Percentiles rank a stretch among this genome's conserved stretches.
Conservation (phyloP, 2,113 vertebrate genomes). For the Lagenorhynchus albirostris region DNA sequence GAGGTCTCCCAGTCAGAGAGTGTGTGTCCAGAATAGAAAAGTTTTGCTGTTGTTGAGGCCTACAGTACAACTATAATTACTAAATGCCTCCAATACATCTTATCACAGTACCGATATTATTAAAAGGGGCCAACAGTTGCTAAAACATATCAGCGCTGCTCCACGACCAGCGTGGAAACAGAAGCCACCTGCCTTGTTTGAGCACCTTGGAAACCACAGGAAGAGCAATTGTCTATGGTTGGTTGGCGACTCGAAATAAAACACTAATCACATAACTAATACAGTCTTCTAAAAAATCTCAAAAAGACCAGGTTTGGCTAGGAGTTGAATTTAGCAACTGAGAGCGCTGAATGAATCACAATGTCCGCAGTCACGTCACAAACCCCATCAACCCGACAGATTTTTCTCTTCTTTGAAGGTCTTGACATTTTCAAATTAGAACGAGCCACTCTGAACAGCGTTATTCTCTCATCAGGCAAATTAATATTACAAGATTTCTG, state of each 20-base stretch:
- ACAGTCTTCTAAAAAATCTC: background rate
- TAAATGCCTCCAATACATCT: background rate
- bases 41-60: background rate
- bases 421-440: background rate
- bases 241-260: constrained; percentile 17
- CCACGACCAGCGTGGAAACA: background rate
- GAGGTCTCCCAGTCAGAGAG: background rate
- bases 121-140: background rate
- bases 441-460: background rate
- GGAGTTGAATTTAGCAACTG: background rate
- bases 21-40: background rate
- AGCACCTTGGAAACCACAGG: constrained; percentile 44
- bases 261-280: background rate
- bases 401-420: background rate
- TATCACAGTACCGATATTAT: background rate
- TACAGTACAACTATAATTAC: background rate
- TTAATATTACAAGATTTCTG: background rate
- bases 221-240: constrained; percentile 48
- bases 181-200: constrained; percentile 21
- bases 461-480: background rate
- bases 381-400: background rate
- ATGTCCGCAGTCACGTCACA: background rate
- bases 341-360: background rate
- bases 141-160: background rate
- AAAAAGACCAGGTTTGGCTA: background rate